phyloP scores from a whole-genome alignment of 1,140 invertebrate genomes.

The Lucilia sericata region DNA sequence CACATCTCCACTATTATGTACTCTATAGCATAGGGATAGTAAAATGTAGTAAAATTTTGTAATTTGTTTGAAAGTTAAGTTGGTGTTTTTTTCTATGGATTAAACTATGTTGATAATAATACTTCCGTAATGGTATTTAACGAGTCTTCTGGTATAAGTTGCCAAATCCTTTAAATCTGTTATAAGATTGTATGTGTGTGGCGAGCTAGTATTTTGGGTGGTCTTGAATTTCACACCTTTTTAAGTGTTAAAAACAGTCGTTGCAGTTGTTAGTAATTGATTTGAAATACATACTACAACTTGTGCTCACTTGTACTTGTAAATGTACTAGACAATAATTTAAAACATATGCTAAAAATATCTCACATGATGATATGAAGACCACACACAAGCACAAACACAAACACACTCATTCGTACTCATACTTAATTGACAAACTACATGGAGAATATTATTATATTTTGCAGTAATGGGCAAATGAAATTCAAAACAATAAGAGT shows the following conservation, averaged over 20 bases:
- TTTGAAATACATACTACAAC: conserved; percentile 24
- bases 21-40: too few species aligned
- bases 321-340: neutral
- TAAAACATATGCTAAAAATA: conserved; percentile 22
- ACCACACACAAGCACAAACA: neutral
- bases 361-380: neutral
- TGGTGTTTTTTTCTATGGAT: neutral
- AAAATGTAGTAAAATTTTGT: neutral
- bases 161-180: neutral
- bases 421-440: too few species aligned
- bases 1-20: neutral
- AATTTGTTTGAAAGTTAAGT: neutral
- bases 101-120: too few species aligned
- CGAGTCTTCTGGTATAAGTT: neutral
- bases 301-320: neutral
- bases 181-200: neutral
- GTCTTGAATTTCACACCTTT: conserved; percentile 30
- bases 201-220: neutral
- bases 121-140: too few species aligned
- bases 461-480: too few species aligned
- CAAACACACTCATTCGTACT: too few species aligned
- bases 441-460: neutral
- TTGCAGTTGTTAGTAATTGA: conserved; percentile 6
- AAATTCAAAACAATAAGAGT: neutral
- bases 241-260: conserved; percentile 22